These are phyloP conservation scores for Stigmatopora argus DNA, from an alignment of 2,113 vertebrate genomes.

Conservation along the genomic window DNA sequence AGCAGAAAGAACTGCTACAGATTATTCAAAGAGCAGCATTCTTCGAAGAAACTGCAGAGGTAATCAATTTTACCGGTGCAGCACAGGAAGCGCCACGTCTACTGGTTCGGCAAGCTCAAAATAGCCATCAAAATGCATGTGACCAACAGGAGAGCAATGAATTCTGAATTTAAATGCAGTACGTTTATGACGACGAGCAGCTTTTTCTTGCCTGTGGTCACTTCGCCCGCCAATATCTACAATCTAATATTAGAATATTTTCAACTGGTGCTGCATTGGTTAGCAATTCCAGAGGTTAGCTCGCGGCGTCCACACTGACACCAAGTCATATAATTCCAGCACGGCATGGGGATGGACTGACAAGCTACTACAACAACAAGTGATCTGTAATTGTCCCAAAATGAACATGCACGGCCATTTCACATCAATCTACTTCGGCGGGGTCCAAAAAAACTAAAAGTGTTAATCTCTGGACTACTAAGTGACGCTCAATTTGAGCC, in stretches of 20 bases:
- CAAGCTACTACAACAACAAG: not conserved
- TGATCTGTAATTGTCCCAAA: too few relatives aligned
- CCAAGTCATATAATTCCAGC: conserved; percentile 11
- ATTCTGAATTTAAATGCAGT: not conserved
- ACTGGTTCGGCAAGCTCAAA: not conserved
- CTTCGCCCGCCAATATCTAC: conserved; percentile 7
- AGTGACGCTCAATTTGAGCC: conserved; percentile 22
- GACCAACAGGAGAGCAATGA: not conserved
- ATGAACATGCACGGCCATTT: too few relatives aligned
- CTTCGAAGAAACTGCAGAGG: conserved; percentile 14
- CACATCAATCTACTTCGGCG: too few relatives aligned
- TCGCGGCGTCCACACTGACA: conserved; percentile 32
- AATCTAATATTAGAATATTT: conserved; percentile 35
- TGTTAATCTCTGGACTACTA: conserved; percentile 16
- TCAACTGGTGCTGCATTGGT: conserved; percentile 37
- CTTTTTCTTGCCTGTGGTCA: conserved; percentile 6
- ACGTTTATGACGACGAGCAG: not conserved
- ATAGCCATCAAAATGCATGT: not conserved
- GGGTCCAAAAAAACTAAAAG: not conserved
- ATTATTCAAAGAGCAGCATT: not conserved
- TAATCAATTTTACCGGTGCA: conserved; percentile 27
- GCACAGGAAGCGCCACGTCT: conserved; percentile 6
- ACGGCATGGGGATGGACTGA: conserved; percentile 8
- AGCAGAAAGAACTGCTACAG: not conserved
- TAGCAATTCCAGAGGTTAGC: conserved; percentile 23